Conservation (phyloP, 2,797 vertebrate genomes). For the Paedocypris micromegethes region DNA sequence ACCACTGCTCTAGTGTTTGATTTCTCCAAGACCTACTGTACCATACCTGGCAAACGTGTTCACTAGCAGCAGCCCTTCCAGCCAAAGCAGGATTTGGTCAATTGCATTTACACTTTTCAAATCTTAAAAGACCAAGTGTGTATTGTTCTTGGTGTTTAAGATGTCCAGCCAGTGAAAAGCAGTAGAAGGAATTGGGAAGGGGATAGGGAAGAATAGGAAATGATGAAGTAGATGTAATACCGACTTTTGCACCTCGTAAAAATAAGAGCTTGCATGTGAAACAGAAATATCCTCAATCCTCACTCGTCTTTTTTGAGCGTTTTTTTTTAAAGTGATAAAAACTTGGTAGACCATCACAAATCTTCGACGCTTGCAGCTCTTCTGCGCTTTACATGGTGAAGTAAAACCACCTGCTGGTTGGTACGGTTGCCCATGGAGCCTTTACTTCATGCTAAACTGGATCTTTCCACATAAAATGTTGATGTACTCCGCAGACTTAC, state of each 20-base stretch:
- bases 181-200: constrained; percentile 20
- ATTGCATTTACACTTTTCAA: constrained; percentile 61
- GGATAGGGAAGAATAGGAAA: background rate
- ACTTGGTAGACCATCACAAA: constrained; percentile 26
- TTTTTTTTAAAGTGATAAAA: constrained; percentile 40
- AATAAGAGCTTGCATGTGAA: constrained; percentile 36
- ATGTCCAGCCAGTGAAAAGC: constrained; percentile 46
- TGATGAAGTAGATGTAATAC: constrained; percentile 52
- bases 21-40: background rate
- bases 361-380: constrained; percentile 31
- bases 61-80: constrained; percentile 33
- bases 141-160: constrained; percentile 55
- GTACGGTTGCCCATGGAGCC: constrained; percentile 3
- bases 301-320: constrained; percentile 39
- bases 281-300: constrained; percentile 34
- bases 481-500: background rate
- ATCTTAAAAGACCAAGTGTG: constrained; percentile 58
- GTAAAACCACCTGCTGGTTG: constrained; percentile 27
- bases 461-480: background rate
- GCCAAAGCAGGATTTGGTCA: constrained; percentile 57
- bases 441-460: background rate
- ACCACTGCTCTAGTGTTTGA: constrained; percentile 6
- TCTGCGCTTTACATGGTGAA: constrained; percentile 11
- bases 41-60: constrained; percentile 44
- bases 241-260: constrained; percentile 70